A percentile compares a stretch with the other conserved stretches of the same genome.
Evolutionary conservation across 2,888 invertebrate species (phyloP).

Genomic region (Andrena fulva): DNA sequence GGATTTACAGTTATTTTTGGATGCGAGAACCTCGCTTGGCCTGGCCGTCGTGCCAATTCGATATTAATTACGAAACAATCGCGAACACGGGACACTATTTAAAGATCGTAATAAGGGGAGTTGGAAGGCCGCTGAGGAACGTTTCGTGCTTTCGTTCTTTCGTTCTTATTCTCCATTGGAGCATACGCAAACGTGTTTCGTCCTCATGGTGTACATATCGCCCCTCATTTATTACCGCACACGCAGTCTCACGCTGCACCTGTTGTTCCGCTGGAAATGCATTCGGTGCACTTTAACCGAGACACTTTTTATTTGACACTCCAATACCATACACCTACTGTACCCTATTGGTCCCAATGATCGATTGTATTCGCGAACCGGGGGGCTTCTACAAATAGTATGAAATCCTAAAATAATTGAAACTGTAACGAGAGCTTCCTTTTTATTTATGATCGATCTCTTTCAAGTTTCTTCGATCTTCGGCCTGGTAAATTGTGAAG

Average conservation of each 20-base stretch:
- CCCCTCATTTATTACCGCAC: constrained; percentile 26
- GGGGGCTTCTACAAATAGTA: too few species aligned
- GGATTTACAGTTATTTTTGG: constrained; percentile 50
- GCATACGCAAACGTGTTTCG: constrained; percentile 24
- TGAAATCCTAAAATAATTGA: too few species aligned
- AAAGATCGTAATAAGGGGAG: constrained; percentile 44
- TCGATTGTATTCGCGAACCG: too few species aligned
- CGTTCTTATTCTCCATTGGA: constrained; percentile 6
- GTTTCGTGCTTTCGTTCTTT: neutral
- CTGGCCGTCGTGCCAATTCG: constrained; percentile 49
- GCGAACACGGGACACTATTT: constrained; percentile 35
- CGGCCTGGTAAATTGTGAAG: too few species aligned
- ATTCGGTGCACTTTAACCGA: neutral
- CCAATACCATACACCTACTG: too few species aligned
- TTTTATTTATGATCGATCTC: too few species aligned
- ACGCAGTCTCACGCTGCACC: constrained; percentile 14
- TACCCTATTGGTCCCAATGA: too few species aligned
- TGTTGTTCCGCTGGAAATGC: constrained; percentile 29
- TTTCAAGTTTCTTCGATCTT: too few species aligned
- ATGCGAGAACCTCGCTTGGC: neutral
- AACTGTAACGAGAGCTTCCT: too few species aligned
- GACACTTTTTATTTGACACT: too few species aligned
- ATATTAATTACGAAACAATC: constrained; percentile 65
- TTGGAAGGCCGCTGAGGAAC: constrained; percentile 25
- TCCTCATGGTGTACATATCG: neutral